Evolutionary conservation across 2,888 invertebrate species (phyloP).

Genomic region (Spicauda simplicius): DNA sequence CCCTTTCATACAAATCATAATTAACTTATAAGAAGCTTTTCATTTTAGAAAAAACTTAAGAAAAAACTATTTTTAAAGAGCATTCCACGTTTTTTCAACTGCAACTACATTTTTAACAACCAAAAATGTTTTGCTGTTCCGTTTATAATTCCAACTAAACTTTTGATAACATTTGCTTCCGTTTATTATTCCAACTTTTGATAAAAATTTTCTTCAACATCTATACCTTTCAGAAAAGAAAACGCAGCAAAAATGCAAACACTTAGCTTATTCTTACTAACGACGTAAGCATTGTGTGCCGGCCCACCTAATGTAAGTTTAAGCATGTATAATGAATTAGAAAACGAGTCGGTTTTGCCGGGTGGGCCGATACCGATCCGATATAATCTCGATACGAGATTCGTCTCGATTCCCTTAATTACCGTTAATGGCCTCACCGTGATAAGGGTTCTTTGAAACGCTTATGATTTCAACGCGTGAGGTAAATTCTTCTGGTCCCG

Average conservation of each 20-base stretch:
- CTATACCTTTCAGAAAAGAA: background rate
- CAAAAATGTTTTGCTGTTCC: too few species aligned
- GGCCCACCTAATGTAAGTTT: conserved; percentile 57
- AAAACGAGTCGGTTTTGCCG: conserved; percentile 56
- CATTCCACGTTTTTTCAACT: too few species aligned
- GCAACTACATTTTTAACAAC: too few species aligned
- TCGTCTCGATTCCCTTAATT: conserved; percentile 79
- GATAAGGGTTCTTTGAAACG: conserved; percentile 75
- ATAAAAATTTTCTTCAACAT: too few species aligned
- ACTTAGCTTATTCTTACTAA: conserved; percentile 1
- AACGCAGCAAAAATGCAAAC: background rate
- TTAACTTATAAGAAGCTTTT: too few species aligned
- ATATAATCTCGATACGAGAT: conserved; percentile 77
- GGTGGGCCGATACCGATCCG: conserved; percentile 77
- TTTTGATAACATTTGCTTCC: too few species aligned
- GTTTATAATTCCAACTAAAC: too few species aligned
- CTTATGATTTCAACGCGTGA: conserved; percentile 82
- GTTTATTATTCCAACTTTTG: too few species aligned
- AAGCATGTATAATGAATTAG: conserved; percentile 79
- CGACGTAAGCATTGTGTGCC: conserved; percentile 35
- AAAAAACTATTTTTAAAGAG: too few species aligned
- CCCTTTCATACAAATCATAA: too few species aligned
- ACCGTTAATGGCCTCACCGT: conserved; percentile 73
- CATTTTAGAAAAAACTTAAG: too few species aligned
- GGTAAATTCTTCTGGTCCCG: conserved; percentile 63